Percentiles rank a stretch among this genome's conserved stretches.
phyloP scores from a whole-genome alignment of 2,888 invertebrate species.

The Tryphoninae sp. region DNA sequence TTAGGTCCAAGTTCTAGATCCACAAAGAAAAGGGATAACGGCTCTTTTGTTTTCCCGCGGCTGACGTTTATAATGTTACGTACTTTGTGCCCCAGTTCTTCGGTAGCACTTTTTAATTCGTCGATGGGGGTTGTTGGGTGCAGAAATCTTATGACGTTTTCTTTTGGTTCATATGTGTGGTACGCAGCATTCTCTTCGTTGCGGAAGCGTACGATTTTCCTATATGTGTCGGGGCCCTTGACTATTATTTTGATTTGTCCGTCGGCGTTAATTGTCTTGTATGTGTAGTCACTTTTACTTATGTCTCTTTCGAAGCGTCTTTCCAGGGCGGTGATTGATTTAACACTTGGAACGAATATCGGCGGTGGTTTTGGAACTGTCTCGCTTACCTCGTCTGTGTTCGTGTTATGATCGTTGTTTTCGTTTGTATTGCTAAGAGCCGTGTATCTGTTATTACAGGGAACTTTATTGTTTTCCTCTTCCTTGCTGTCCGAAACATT shows the following conservation, averaged over 20 bases:
- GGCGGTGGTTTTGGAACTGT: too few relatives aligned
- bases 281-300: slow-evolving; percentile 3
- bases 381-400: too few relatives aligned
- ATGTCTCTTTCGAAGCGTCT: background rate
- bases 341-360: too few relatives aligned
- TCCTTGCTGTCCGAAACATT: too few relatives aligned
- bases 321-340: too few relatives aligned
- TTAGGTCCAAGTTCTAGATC: slow-evolving; percentile 65
- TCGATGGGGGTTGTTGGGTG: slow-evolving; percentile 48
- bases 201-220: too few relatives aligned
- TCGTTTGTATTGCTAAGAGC: too few relatives aligned
- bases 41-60: slow-evolving; percentile 55
- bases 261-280: slow-evolving; percentile 5
- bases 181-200: background rate
- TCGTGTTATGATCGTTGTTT: too few relatives aligned
- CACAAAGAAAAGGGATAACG: slow-evolving; percentile 65
- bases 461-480: too few relatives aligned
- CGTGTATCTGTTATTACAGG: too few relatives aligned
- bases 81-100: slow-evolving; percentile 56
- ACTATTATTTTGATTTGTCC: background rate
- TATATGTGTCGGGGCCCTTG: too few relatives aligned
- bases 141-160: slow-evolving; percentile 49
- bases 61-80: slow-evolving; percentile 53
- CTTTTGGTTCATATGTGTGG: background rate
- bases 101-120: slow-evolving; percentile 56